These are phyloP conservation scores for Frieseomelitta varia DNA, from an alignment of 1,140 invertebrate genomes.

Conservation along the genomic window DNA sequence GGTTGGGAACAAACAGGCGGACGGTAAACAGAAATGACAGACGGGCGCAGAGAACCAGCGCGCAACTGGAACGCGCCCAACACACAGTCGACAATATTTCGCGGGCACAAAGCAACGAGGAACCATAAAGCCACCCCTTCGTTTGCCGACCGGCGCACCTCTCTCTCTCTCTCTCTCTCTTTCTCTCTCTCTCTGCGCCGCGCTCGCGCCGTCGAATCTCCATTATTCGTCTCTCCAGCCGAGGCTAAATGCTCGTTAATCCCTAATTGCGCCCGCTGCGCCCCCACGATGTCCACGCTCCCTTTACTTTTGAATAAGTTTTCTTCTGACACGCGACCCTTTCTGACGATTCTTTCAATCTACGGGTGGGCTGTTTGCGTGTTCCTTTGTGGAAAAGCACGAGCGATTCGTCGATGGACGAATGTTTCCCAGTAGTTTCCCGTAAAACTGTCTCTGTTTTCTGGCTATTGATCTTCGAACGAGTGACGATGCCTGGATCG, in stretches of 20 bases:
- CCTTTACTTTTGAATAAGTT: not conserved
- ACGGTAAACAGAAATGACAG: slow-evolving; percentile 46
- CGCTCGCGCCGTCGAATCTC: slow-evolving; percentile 33
- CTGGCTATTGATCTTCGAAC: too few relatives aligned
- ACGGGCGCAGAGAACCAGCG: not conserved
- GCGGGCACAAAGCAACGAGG: slow-evolving; percentile 50
- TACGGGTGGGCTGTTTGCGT: not conserved
- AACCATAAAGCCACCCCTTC: slow-evolving; percentile 54
- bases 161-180: slow-evolving; percentile 41
- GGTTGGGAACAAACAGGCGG: slow-evolving; percentile 36
- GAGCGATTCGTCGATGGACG: too few relatives aligned
- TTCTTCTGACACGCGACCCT: not conserved
- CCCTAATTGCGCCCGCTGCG: slow-evolving; percentile 30
- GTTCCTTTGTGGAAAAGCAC: not conserved
- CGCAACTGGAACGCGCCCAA: slow-evolving; percentile 36
- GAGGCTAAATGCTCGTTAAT: slow-evolving; percentile 58
- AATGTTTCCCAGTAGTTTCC: too few relatives aligned
- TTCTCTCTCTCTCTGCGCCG: slow-evolving; percentile 14
- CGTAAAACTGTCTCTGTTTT: too few relatives aligned
- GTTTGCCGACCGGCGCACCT: slow-evolving; percentile 19
- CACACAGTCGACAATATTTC: slow-evolving; percentile 40
- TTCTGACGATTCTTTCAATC: not conserved
- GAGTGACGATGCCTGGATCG: too few relatives aligned
- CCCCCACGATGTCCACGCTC: not conserved
- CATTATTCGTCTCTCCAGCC: slow-evolving; percentile 52